A percentile compares a stretch with the other conserved stretches of the same genome.
These are phyloP conservation scores for Saccostrea echinata DNA, from an alignment of 1,140 invertebrate genomes.

Conservation along the genomic window DNA sequence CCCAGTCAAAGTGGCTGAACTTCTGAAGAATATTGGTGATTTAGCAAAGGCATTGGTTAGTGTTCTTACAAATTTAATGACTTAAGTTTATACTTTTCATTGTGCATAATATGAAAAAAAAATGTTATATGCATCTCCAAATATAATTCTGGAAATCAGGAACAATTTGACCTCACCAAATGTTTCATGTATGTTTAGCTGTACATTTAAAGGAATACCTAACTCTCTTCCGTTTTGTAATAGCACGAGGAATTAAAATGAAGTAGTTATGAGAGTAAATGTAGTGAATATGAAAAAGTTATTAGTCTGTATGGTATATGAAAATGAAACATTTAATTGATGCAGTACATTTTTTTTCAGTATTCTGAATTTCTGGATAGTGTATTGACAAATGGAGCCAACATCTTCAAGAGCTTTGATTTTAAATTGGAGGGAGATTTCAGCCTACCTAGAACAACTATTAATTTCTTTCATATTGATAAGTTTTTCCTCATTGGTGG, in stretches of 20 bases:
- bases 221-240: too few species aligned
- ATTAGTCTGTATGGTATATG: too few species aligned
- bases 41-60: slow-evolving; percentile 63
- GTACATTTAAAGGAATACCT: too few species aligned
- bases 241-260: too few species aligned
- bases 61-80: neutral
- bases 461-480: slow-evolving; percentile 54
- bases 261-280: too few species aligned
- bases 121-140: too few species aligned
- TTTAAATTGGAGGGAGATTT: slow-evolving; percentile 62
- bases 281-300: too few species aligned
- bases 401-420: slow-evolving; percentile 66
- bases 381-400: slow-evolving; percentile 47
- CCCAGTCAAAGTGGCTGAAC: slow-evolving; percentile 58
- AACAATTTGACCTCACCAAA: too few species aligned
- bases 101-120: too few species aligned
- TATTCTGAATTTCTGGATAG: slow-evolving; percentile 64
- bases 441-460: slow-evolving; percentile 51
- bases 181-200: too few species aligned
- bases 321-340: too few species aligned
- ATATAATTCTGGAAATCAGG: too few species aligned
- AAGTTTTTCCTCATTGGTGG: slow-evolving; percentile 62
- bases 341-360: slow-evolving; percentile 53
- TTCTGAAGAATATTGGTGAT: slow-evolving; percentile 65
- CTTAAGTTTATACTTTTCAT: neutral